phyloP scores from a whole-genome alignment of 2,113 vertebrate species.

The Megaceryle maxima region DNA sequence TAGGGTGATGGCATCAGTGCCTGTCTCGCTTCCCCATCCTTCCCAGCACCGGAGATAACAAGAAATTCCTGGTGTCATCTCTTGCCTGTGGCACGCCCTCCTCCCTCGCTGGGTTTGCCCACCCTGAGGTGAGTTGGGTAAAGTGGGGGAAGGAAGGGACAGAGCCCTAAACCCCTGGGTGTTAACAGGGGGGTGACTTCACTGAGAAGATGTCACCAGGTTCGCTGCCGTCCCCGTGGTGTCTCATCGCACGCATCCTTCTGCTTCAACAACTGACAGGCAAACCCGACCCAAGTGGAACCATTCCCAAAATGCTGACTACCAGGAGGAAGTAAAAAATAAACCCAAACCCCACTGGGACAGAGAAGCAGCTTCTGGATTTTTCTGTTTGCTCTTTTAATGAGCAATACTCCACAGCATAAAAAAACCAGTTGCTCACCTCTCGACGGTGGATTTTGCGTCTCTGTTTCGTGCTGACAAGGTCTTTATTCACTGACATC shows the following conservation, averaged over 20 bases:
- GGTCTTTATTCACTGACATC: too few species aligned
- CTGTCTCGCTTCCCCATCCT: rapidly evolving
- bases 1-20: rapidly evolving
- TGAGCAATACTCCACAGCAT: background rate
- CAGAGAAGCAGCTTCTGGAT: background rate
- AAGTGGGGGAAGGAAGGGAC: background rate
- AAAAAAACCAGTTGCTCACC: background rate
- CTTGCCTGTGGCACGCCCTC: background rate
- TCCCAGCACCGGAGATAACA: rapidly evolving
- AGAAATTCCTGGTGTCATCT: rapidly evolving
- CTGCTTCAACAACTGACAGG: rapidly evolving
- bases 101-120: background rate
- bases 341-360: rapidly evolving
- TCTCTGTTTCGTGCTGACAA: rapidly evolving
- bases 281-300: background rate
- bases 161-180: background rate
- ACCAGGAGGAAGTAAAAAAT: background rate
- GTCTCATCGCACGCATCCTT: background rate
- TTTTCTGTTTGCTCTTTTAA: background rate
- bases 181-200: background rate
- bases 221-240: background rate
- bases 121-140: rapidly evolving
- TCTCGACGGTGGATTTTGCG: background rate
- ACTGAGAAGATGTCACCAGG: background rate
- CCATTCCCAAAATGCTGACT: background rate